phyloP scores from a whole-genome alignment of 2,797 vertebrate species.

The Microcaecilia unicolor region DNA sequence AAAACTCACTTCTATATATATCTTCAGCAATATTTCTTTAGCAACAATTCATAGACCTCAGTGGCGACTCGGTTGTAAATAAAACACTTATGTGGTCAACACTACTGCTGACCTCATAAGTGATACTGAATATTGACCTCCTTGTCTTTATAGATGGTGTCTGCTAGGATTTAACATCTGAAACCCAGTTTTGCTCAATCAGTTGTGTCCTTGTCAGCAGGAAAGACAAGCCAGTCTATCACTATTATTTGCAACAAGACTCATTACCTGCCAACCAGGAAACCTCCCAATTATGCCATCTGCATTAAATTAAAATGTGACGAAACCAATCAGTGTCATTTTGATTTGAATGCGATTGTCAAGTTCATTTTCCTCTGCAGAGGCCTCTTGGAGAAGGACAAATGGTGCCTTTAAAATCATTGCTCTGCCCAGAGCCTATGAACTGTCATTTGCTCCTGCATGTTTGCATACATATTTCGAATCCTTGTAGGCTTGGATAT shows the following conservation, averaged over 20 bases:
- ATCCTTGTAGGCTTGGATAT: too few relatives aligned
- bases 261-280: conserved; percentile 58
- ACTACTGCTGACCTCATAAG: too few relatives aligned
- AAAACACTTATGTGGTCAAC: too few relatives aligned
- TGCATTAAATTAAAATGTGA: conserved; percentile 61
- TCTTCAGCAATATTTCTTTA: too few relatives aligned
- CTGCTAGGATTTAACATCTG: conserved; percentile 33
- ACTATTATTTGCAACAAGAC: conserved; percentile 47
- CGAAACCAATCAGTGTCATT: conserved; percentile 52
- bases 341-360: conserved; percentile 48
- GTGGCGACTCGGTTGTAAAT: too few relatives aligned
- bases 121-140: too few relatives aligned
- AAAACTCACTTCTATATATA: too few relatives aligned
- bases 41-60: too few relatives aligned
- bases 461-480: too few relatives aligned
- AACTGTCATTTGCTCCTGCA: too few relatives aligned
- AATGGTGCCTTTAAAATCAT: conserved; percentile 24
- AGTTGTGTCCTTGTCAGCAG: conserved; percentile 37
- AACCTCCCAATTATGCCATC: conserved; percentile 55
- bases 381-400: conserved; percentile 24
- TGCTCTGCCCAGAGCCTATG: too few relatives aligned
- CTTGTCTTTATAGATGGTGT: conserved; percentile 27
- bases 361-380: conserved; percentile 55
- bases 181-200: conserved; percentile 35
- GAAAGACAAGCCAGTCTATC: conserved; percentile 48